Evolutionary conservation across 2,113 vertebrate species (phyloP), one percentile per base, ranked within the genome.

Genomic region (Mola mola): DNA sequence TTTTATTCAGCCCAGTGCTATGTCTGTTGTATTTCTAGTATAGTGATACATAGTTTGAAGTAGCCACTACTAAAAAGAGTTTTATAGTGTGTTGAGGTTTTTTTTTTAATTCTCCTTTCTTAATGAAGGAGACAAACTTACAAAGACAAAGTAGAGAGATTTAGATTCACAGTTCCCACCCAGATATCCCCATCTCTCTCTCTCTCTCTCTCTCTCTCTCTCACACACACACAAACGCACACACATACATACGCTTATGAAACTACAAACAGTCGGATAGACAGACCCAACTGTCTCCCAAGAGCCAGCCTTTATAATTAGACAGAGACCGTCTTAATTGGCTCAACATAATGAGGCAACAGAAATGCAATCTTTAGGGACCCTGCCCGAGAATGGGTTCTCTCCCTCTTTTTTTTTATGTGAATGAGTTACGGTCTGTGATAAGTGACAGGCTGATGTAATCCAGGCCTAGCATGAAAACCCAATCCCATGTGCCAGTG

Each of bases 261-360:
- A 81, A 64, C 59, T 24, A 58, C 66, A 82, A 79, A 77, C 80
- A 40, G 70, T 61, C 20, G 55, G 59, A 79, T 43, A 71, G 80
- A 84, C 84, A 66, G 81, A 56, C 73, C 84, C 93, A 92, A 89
- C 87, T 91, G 87, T 78, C 87, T 84, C 81, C 58, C 70, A 64
- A 53, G 68, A 90, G 72, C 85, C 83, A 80, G 86, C 86, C 81
- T 81, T 82, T 88, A 91, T 94, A 94, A 94, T 89, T 83, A 95
- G 91, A 85, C 89, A 82, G 78, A 88, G 88, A 84, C 84, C 88
- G 90, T 91, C 89, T 91, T 95, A 95, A 93, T 93, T 93, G 92
- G 80, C 88, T 81, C 88, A 87, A 85, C 79, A 86, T 93, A 94
- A 95, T 93, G 92, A 93, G 91, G 87, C 91, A 85, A 87, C 66